Evolutionary conservation across 2,113 vertebrate genomes (phyloP).

Genomic region (Callipepla californica): DNA sequence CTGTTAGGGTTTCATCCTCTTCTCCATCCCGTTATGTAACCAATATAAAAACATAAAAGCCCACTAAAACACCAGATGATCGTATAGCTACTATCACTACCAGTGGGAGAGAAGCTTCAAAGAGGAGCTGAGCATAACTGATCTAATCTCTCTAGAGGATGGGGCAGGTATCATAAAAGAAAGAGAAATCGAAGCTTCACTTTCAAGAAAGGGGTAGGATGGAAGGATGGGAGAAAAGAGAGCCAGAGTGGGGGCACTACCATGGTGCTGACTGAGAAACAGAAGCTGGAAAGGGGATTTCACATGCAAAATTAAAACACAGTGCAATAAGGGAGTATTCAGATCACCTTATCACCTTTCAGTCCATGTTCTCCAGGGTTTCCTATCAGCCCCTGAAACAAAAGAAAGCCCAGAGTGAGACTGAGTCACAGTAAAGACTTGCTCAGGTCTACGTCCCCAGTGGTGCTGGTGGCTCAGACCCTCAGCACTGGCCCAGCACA

Average conservation of each 20-base stretch:
- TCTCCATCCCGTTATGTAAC: fast-evolving
- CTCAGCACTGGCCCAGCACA: neutral
- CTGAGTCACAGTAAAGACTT: neutral
- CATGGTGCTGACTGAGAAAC: neutral
- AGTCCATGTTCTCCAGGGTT: constrained; percentile 98
- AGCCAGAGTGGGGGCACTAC: neutral
- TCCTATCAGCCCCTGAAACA: constrained; percentile 92
- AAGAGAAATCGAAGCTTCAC: neutral
- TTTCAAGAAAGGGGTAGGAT: neutral
- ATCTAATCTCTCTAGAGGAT: neutral
- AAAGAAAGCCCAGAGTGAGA: neutral
- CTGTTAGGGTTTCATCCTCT: neutral
- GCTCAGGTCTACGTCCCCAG: neutral
- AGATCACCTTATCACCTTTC: constrained; percentile 99
- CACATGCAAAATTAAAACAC: constrained; percentile 84
- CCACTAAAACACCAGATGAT: neutral
- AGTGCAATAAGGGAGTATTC: constrained; percentile 98
- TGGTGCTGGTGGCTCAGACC: neutral
- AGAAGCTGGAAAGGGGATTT: constrained; percentile 16
- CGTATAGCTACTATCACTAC: neutral
- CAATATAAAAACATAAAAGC: neutral
- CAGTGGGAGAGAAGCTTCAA: neutral
- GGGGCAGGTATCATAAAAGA: neutral
- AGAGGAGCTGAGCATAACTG: neutral
- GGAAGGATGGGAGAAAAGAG: neutral